Percentiles rank a stretch among this genome's conserved stretches.
These are phyloP conservation scores for Xiphias gladius DNA, from an alignment of 2,113 vertebrate species.

Conservation along the genomic window DNA sequence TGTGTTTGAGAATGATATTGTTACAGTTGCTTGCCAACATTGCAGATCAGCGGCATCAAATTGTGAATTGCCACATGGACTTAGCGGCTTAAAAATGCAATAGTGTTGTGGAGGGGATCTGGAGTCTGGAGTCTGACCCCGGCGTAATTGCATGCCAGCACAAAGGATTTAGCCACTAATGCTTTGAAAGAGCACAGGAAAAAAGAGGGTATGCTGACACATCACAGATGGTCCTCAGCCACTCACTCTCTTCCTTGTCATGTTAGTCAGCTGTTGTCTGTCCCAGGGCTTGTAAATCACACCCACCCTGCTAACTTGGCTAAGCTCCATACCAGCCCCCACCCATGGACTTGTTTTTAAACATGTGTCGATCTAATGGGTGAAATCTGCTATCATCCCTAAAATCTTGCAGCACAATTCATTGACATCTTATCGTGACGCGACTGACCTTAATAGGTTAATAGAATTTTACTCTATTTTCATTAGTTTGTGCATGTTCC, in stretches of 20 bases:
- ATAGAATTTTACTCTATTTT: not conserved
- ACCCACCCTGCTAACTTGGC: conserved; percentile 56
- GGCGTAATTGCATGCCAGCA: conserved; percentile 82
- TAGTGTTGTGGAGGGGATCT: conserved; percentile 68
- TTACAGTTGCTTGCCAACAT: conserved; percentile 64
- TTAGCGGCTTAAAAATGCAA: conserved; percentile 81
- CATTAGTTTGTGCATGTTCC: not conserved
- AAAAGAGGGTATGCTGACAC: conserved; percentile 67
- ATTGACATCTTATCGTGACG: not conserved
- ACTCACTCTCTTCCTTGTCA: conserved; percentile 60
- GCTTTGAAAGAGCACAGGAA: conserved; percentile 68
- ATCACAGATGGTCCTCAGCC: conserved; percentile 75
- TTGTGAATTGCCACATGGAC: conserved; percentile 73
- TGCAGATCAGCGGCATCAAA: conserved; percentile 73
- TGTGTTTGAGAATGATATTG: conserved; percentile 55
- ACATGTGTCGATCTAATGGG: conserved; percentile 17
- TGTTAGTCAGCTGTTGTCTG: conserved; percentile 73
- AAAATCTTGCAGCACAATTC: conserved; percentile 5
- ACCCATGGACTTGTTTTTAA: conserved; percentile 20
- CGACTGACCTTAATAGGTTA: not conserved
- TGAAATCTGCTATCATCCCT: not conserved
- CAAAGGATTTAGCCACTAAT: conserved; percentile 84
- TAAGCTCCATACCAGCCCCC: conserved; percentile 29
- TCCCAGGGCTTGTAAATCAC: conserved; percentile 67
- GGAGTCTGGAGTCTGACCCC: conserved; percentile 75